phyloP scores from a whole-genome alignment of 2,113 vertebrate genomes.

The Trematocara nigrifrons region DNA sequence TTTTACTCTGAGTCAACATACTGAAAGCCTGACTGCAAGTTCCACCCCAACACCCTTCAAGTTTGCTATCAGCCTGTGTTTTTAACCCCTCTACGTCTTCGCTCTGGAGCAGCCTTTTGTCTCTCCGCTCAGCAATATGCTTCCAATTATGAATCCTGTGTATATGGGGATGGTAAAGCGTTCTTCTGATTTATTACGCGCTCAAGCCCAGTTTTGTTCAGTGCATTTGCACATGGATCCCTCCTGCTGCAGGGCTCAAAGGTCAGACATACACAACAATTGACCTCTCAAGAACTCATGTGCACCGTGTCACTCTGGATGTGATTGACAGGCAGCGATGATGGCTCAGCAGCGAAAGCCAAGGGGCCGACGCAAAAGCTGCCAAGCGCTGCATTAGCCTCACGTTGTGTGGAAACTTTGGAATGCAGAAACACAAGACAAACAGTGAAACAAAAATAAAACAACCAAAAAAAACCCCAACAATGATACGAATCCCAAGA shows the following conservation, averaged over 20 bases:
- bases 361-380: slow-evolving; percentile 6
- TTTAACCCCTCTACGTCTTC: slow-evolving; percentile 30
- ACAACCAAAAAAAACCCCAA: background rate
- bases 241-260: slow-evolving; percentile 83
- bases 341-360: background rate
- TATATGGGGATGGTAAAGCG: slow-evolving; percentile 39
- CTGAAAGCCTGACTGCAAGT: background rate
- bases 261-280: slow-evolving; percentile 75
- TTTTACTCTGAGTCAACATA: slow-evolving; percentile 8
- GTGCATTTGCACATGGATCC: slow-evolving; percentile 80
- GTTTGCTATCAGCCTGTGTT: slow-evolving; percentile 29
- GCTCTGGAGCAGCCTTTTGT: background rate
- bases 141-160: slow-evolving; percentile 86
- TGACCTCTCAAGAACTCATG: slow-evolving; percentile 68
- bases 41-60: background rate
- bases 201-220: slow-evolving; percentile 79
- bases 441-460: background rate
- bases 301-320: background rate
- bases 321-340: slow-evolving; percentile 51
- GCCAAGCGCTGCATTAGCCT: slow-evolving; percentile 2
- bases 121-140: slow-evolving; percentile 74
- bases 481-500: background rate
- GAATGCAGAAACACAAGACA: background rate
- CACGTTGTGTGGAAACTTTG: slow-evolving; percentile 6
- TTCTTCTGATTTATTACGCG: slow-evolving; percentile 81